phyloP scores from a whole-genome alignment of 2,888 invertebrate species.

The Nemoura dubitans region DNA sequence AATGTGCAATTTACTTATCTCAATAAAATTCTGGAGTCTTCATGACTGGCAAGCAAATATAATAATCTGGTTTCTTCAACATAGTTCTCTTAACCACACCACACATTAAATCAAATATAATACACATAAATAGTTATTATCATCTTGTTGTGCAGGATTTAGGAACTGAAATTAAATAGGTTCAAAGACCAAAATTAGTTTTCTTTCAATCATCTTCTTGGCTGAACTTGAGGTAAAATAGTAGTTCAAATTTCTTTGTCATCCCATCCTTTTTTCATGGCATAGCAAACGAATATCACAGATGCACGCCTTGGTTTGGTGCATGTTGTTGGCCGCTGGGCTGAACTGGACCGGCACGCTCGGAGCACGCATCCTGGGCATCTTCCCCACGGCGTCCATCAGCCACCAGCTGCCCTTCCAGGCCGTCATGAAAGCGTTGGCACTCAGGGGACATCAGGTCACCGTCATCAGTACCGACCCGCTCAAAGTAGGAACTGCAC shows the following conservation, averaged over 20 bases:
- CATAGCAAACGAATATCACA: too few relatives aligned
- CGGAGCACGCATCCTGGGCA: constrained; percentile 50
- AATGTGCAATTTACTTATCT: neutral
- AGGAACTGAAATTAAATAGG: too few relatives aligned
- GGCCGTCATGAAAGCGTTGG: constrained; percentile 51
- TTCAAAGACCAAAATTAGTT: too few relatives aligned
- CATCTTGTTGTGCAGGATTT: too few relatives aligned
- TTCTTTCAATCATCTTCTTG: too few relatives aligned
- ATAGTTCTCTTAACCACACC: neutral
- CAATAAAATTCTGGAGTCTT: neutral
- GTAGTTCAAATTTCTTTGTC: too few relatives aligned
- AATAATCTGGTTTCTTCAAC: neutral
- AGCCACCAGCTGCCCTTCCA: constrained; percentile 52
- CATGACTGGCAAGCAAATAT: neutral
- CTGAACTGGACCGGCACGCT: neutral
- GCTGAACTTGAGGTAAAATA: too few relatives aligned
- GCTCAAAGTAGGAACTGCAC: constrained; percentile 54
- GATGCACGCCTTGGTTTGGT: neutral
- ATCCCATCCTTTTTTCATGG: too few relatives aligned
- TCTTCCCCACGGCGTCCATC: constrained; percentile 51
- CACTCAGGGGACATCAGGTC: constrained; percentile 51
- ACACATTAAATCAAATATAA: neutral
- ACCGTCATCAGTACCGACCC: constrained; percentile 50
- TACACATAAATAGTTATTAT: neutral
- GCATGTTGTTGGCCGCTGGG: neutral